Conservation (phyloP, 2,113 vertebrate species). For the Rhinolophus ferrumequinum region DNA sequence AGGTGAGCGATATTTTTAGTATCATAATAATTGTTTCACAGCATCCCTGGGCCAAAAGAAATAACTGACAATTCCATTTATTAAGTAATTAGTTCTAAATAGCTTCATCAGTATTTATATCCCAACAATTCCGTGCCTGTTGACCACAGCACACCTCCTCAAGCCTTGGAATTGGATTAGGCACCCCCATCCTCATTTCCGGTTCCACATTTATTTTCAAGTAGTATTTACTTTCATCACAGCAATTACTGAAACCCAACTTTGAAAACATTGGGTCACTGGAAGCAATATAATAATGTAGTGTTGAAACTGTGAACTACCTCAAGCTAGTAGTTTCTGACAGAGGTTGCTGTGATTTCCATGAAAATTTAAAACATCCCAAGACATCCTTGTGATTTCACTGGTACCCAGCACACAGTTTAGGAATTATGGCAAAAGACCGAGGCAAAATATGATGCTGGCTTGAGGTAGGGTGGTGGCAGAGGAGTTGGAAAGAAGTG, state of each 20-base stretch:
- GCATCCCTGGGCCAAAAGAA: background rate
- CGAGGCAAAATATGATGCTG: background rate
- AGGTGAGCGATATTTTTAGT: background rate
- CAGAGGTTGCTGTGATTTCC: background rate
- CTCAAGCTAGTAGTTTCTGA: background rate
- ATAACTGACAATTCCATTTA: background rate
- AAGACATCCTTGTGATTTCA: background rate
- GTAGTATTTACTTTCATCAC: background rate
- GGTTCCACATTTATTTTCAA: conserved; percentile 5
- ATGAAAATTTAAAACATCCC: background rate
- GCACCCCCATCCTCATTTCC: background rate
- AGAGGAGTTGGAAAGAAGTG: background rate
- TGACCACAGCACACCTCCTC: background rate
- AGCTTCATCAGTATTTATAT: background rate
- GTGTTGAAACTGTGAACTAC: background rate
- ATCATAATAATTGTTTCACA: conserved; percentile 3
- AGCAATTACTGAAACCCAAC: background rate
- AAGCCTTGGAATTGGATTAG: background rate
- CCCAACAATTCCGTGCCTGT: background rate
- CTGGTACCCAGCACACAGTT: background rate
- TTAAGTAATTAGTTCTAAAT: background rate
- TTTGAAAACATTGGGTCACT: background rate
- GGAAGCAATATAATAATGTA: background rate
- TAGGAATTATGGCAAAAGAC: background rate
- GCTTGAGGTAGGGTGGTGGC: background rate